These are phyloP conservation scores for Diabrotica virgifera DNA, from an alignment of 1,140 invertebrate genomes.

Conservation along the genomic window DNA sequence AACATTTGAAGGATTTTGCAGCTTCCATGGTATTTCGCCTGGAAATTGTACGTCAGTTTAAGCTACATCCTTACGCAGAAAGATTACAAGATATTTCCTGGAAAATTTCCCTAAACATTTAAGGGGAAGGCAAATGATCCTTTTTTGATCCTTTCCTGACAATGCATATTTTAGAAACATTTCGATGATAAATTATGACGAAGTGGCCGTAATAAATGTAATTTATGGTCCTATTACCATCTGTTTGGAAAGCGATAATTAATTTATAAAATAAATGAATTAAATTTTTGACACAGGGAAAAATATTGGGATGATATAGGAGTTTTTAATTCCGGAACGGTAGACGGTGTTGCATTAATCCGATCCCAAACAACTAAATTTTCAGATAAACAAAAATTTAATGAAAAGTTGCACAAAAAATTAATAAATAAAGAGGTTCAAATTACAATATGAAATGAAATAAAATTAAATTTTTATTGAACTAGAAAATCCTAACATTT, in stretches of 20 bases:
- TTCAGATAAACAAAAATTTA: no score
- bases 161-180: not conserved
- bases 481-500: no score
- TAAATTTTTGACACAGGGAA: no score
- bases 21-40: not conserved
- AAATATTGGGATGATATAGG: no score
- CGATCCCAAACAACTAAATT: no score
- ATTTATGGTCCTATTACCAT: not conserved
- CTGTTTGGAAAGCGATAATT: not conserved
- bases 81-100: conserved; percentile 2
- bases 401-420: no score
- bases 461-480: no score
- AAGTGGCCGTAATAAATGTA: not conserved
- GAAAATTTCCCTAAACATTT: not conserved
- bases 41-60: not conserved
- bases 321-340: no score
- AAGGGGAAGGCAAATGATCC: not conserved
- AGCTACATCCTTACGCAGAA: not conserved
- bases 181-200: not conserved
- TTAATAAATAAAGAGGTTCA: no score
- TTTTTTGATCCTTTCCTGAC: not conserved
- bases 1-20: not conserved
- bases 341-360: no score
- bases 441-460: no score
- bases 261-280: no score